Conservation (phyloP, 2,797 vertebrate genomes). For the Serranus cabrilla region DNA sequence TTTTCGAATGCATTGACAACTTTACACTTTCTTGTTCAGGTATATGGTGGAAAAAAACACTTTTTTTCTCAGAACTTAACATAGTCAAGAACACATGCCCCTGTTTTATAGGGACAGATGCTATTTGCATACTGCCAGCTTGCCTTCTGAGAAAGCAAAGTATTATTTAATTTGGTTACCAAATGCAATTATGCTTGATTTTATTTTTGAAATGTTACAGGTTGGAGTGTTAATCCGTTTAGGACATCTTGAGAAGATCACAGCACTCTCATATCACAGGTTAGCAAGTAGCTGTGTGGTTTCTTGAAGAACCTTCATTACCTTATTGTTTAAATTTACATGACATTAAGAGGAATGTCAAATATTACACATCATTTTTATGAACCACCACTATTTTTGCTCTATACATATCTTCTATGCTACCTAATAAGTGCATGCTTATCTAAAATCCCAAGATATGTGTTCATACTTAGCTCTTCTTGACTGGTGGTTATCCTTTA, state of each 20-base stretch:
- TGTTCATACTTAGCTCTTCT: not conserved
- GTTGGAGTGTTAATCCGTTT: slow-evolving; percentile 18
- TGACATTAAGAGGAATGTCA: not conserved
- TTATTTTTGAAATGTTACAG: slow-evolving; percentile 36
- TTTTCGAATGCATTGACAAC: not conserved
- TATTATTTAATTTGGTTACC: slow-evolving; percentile 34
- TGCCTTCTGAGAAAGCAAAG: slow-evolving; percentile 13
- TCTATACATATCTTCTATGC: not conserved
- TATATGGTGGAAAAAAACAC: not conserved
- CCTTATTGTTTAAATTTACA: too few relatives aligned
- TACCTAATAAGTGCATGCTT: not conserved
- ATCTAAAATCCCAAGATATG: not conserved
- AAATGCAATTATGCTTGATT: slow-evolving; percentile 40
- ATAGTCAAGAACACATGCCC: not conserved
- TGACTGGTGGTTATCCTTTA: slow-evolving; percentile 23
- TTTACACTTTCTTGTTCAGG: not conserved
- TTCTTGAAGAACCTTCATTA: too few relatives aligned
- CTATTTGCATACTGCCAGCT: slow-evolving; percentile 30
- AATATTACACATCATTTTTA: not conserved
- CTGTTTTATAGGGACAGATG: not conserved
- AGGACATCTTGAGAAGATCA: not conserved
- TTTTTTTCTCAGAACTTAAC: not conserved
- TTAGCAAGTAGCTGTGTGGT: not conserved
- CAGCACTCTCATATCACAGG: not conserved
- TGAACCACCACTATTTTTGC: not conserved